phyloP scores from a whole-genome alignment of 1,140 invertebrate genomes.

The Euborellia annulipes region DNA sequence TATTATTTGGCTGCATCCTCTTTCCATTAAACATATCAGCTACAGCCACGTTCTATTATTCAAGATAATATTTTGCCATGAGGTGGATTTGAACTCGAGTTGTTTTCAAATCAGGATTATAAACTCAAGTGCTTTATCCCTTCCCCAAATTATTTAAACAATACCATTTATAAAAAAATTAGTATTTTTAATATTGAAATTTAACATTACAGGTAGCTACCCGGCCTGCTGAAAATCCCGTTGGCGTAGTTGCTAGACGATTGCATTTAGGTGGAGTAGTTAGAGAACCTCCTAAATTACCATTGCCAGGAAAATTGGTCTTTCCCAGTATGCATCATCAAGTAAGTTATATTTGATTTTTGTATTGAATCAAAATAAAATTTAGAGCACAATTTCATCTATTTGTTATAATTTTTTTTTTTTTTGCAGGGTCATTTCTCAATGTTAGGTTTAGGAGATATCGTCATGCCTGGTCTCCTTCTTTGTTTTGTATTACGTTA shows the following conservation, averaged over 20 bases:
- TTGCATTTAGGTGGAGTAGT: slow-evolving; percentile 75
- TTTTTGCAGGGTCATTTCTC: slow-evolving; percentile 73
- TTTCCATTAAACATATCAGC: too few relatives aligned
- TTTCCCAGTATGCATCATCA: slow-evolving; percentile 92
- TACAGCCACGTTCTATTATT: too few relatives aligned
- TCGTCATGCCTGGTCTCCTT: slow-evolving; percentile 93
- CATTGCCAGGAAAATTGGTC: slow-evolving; percentile 89
- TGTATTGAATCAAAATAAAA: too few relatives aligned
- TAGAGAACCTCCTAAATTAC: slow-evolving; percentile 82
- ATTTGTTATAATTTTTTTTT: slow-evolving; percentile 10
- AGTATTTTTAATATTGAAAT: too few relatives aligned
- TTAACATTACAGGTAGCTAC: slow-evolving; percentile 52
- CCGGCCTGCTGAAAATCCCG: slow-evolving; percentile 88
- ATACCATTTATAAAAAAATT: too few relatives aligned
- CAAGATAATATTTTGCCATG: too few relatives aligned
- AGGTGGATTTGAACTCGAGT: too few relatives aligned
- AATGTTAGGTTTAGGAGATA: slow-evolving; percentile 91
- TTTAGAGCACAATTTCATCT: slow-evolving; percentile 1
- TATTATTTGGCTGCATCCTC: too few relatives aligned
- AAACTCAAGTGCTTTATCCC: too few relatives aligned
- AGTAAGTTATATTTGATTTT: too few relatives aligned
- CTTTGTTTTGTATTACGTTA: slow-evolving; percentile 91
- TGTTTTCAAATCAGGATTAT: too few relatives aligned
- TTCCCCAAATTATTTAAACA: neutral
- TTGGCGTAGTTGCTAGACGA: slow-evolving; percentile 81